A percentile compares a stretch with the other conserved stretches of the same genome.
phyloP scores from a whole-genome alignment of 64 coral and sea anemone genomes.

The Pocillopora verrucosa region DNA sequence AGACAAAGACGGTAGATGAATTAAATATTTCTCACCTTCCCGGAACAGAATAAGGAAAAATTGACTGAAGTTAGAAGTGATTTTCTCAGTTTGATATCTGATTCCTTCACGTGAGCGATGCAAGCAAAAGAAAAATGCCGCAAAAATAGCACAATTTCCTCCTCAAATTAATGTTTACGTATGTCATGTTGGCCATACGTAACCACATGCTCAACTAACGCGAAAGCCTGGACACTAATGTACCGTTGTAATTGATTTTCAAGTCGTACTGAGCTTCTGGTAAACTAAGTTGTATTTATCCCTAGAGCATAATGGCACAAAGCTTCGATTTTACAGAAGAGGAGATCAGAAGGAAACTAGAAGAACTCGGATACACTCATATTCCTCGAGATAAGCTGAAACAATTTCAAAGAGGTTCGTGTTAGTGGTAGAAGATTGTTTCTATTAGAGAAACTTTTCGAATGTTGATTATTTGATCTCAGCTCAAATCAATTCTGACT shows the following conservation, averaged over 20 bases:
- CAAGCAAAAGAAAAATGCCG: background rate
- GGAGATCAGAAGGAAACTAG: constrained; percentile 71
- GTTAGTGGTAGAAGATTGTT: background rate
- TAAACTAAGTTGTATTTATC: background rate
- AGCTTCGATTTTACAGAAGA: constrained; percentile 63
- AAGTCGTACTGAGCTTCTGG: background rate
- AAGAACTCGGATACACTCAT: constrained; percentile 70
- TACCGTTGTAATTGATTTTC: constrained; percentile 21
- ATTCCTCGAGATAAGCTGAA: constrained; percentile 61
- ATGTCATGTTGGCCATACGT: rapidly evolving
- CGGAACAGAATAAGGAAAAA: background rate
- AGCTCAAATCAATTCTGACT: too few relatives aligned
- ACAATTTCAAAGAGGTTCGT: constrained; percentile 68
- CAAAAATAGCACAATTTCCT: background rate
- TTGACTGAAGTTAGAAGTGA: background rate
- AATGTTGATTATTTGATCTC: background rate
- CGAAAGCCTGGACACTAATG: constrained; percentile 22
- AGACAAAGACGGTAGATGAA: background rate
- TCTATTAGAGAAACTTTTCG: background rate
- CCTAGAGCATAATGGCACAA: constrained; percentile 6
- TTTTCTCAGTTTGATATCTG: background rate
- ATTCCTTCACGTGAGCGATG: constrained; percentile 17
- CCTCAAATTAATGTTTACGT: background rate
- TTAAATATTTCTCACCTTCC: background rate
- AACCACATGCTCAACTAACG: background rate